A percentile compares a stretch with the other conserved stretches of the same genome.
These are phyloP conservation scores for Anguilla obscura DNA, from an alignment of 2,797 vertebrate genomes.

Conservation along the genomic window DNA sequence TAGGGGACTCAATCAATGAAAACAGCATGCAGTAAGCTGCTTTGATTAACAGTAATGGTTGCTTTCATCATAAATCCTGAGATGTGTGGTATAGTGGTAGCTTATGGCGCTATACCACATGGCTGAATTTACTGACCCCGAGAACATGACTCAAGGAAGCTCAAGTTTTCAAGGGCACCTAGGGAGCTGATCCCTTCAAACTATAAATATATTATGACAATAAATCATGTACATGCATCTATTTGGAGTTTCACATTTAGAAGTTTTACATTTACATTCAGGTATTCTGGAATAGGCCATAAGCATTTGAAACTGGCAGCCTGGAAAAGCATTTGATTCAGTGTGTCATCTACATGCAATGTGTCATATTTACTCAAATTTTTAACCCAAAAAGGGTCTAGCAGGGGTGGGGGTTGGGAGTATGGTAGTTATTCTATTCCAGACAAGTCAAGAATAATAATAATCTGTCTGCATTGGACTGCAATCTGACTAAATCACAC, in stretches of 20 bases:
- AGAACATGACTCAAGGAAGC: background rate
- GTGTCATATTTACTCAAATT: background rate
- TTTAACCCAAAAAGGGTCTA: background rate
- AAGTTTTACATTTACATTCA: background rate
- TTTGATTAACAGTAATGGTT: slow-evolving; percentile 14
- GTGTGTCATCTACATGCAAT: background rate
- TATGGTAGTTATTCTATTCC: background rate
- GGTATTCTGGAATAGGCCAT: background rate
- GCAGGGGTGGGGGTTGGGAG: background rate
- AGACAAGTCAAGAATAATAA: background rate
- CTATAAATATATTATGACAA: background rate
- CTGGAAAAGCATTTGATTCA: background rate
- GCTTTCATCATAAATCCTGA: slow-evolving; percentile 14
- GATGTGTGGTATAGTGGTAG: background rate
- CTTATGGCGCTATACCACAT: background rate
- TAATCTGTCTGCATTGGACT: background rate
- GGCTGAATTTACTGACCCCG: background rate
- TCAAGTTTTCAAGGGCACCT: slow-evolving; percentile 16
- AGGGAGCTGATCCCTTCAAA: background rate
- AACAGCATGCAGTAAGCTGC: background rate
- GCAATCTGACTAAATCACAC: background rate
- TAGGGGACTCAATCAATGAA: background rate
- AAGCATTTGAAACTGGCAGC: background rate
- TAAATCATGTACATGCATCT: background rate
- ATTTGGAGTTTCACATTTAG: background rate